These are phyloP conservation scores for Caerostris extrusa DNA, from an alignment of 1,140 invertebrate genomes.

Conservation along the genomic window DNA sequence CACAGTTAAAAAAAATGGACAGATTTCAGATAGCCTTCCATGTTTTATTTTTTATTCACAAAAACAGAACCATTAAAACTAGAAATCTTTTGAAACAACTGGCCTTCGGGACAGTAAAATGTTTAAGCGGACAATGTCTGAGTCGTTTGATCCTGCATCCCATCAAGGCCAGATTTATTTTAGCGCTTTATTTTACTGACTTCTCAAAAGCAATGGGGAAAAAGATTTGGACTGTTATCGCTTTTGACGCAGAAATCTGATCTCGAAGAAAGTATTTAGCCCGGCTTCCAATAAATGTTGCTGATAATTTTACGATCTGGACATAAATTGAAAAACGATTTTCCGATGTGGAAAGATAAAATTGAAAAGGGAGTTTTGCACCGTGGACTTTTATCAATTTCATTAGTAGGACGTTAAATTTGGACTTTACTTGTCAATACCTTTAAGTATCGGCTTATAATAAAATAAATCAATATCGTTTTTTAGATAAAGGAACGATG, in stretches of 20 bases:
- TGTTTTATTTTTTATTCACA: neutral
- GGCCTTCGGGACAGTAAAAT: neutral
- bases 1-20: neutral
- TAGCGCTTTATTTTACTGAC: neutral
- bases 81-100: slow-evolving; percentile 1
- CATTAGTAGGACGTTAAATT: too few relatives aligned
- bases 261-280: neutral
- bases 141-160: neutral
- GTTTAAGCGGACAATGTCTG: neutral
- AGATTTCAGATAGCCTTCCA: too few relatives aligned
- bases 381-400: too few relatives aligned
- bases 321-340: too few relatives aligned
- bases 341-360: too few relatives aligned
- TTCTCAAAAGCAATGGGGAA: neutral
- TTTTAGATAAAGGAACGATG: too few relatives aligned
- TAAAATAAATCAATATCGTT: too few relatives aligned
- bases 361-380: too few relatives aligned
- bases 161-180: neutral
- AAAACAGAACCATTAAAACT: neutral
- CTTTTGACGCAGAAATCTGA: neutral
- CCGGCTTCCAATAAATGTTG: too few relatives aligned
- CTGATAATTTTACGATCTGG: too few relatives aligned
- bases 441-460: too few relatives aligned
- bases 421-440: too few relatives aligned
- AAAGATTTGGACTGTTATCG: neutral